Percentiles rank a stretch among this genome's conserved stretches.
phyloP scores from a whole-genome alignment of 1,140 invertebrate species.

The Drosophila subobscura region DNA sequence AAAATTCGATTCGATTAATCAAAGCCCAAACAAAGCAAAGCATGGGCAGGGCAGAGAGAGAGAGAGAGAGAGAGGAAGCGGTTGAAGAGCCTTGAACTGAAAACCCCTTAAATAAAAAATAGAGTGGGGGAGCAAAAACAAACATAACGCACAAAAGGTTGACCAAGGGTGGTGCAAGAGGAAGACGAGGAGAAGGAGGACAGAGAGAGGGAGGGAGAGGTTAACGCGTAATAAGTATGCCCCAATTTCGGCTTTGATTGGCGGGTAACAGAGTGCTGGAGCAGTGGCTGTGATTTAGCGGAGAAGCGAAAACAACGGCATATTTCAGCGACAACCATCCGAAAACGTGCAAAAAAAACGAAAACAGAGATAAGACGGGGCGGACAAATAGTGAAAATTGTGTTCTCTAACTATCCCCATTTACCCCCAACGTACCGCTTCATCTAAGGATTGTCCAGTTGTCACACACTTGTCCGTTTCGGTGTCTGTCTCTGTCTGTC shows the following conservation, averaged over 20 bases:
- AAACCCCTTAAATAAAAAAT: conserved; percentile 29
- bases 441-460: background rate
- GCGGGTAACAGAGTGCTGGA: conserved; percentile 21
- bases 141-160: conserved; percentile 35
- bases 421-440: background rate
- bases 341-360: conserved; percentile 73
- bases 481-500: background rate
- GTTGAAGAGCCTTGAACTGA: conserved; percentile 61
- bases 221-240: conserved; percentile 52
- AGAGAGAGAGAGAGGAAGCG: conserved; percentile 7
- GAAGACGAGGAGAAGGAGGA: background rate
- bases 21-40: conserved; percentile 26
- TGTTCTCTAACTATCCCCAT: too few relatives aligned
- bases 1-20: conserved; percentile 44
- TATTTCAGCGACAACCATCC: conserved; percentile 50
- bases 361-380: conserved; percentile 69
- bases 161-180: conserved; percentile 32
- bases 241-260: conserved; percentile 46
- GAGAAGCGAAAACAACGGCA: conserved; percentile 22
- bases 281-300: background rate
- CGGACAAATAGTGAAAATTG: conserved; percentile 28
- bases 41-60: conserved; percentile 8
- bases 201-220: conserved; percentile 7
- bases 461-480: background rate
- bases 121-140: conserved; percentile 6